Base-by-base conservation (phyloP, 2,888 invertebrate genomes). In the Temnothorax rugatulus region DNA sequence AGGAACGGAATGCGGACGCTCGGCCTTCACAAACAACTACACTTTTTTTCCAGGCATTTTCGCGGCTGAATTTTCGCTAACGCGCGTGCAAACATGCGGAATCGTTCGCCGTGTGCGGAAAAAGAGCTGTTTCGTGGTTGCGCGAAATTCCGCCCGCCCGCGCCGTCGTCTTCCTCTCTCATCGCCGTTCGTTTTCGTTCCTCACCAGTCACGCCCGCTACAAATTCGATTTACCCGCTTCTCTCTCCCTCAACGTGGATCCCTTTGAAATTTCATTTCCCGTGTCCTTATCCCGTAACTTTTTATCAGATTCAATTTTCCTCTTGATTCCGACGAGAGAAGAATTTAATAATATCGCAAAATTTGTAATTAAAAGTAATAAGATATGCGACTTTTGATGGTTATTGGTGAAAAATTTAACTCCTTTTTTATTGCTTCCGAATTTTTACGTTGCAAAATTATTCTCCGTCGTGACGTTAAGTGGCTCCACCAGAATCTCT, bases 201-300 rank as follows among this genome's bases (percentile, higher is more conserved):
- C 73, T 79, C 71, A 47, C 66, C 66, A 79, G 79, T 81, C 79
- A 81, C 79, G 79, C 79, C 79, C 79, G 79, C 79, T 61, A 25
- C 59, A 81, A 81, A 81, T 73, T 81, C 73, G 79, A 81, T 81
- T 81, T 81, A 61, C 73, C 50, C 59, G 66, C 25, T 21, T 81
- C 44, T 77, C 79, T n/a, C 18, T 21, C 69, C 41, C 38, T 69
- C 59, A 38, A 57, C 71, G 71, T 71, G 79, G 47, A 71, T 79
- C 79, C 47, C 79, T 81, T 81, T 73, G 73, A 81, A 81, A 81
- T 81, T 81, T 81, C 79, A 81, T 81, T 81, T 81, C 79, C 77
- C 79, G 38, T 38, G 59, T 73, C 50, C 79, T 71, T 71, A 71
- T 47, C 34, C 25, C 34, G 47, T 47, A 13, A 73, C 79, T 61